Base-by-base conservation (phyloP, 1,140 invertebrate genomes). In the Lysiphlebus fabarum region DNA sequence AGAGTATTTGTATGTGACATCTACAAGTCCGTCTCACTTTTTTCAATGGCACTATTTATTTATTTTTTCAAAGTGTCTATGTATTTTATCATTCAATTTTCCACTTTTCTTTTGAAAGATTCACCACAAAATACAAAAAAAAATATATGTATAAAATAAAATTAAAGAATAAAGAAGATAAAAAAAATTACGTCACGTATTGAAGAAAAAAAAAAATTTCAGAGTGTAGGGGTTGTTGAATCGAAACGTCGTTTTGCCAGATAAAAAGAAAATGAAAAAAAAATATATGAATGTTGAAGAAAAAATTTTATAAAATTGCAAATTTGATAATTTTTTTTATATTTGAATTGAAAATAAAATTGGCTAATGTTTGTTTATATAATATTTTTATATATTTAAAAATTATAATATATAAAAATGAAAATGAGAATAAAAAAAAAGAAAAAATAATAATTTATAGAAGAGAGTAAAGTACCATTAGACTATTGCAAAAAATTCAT, bases 161-260 rank as follows among this genome's bases (percentile, higher is more conserved):
- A 37, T 36, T 34, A 49, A 34, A 53, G 40, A 54, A 54, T 40
- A 37, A 51, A 51, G 49, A 51, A 51, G 17, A 38, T 14, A 51
- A 36, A 51, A 36, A 51, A 51, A 51, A 51, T 34, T 51, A 33
- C 49, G 49, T 51, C 49, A 51, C 49, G 49, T 51, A 33, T 36
- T 51, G 34, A n/a, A 34, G 49, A 34, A 3, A 26, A 51, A 51
- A 51, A 51, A 36, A 36, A 51, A 37, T 51, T 34, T 36, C 49
- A 51, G 38, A 51, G 49, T 37, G 49, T 34, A 38, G 49, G 34
- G 49, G 17, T 26, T 51, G 34, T 51, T 51, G 49, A 51, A 51
- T 51, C 49, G 49, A 36, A 51, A 51, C 49, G 49, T 40, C 49
- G 49, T 51, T 51, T 51, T 33, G n/a, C 38, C 49, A 26, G 17